Evolutionary conservation across 2,888 invertebrate species (phyloP).

Genomic region (Cecidostiba fungosa): DNA sequence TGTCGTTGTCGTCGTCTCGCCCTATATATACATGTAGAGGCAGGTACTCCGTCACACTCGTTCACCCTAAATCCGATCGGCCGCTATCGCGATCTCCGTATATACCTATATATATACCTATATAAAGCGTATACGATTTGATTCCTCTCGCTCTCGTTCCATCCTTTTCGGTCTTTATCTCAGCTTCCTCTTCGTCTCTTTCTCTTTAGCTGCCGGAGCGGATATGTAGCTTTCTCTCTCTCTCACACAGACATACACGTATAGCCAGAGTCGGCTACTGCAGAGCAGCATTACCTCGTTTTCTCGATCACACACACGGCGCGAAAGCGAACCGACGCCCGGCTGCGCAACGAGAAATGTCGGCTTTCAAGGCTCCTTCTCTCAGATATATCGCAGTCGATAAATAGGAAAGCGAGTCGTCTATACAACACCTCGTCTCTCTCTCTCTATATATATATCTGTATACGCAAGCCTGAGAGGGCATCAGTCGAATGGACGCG

Average conservation of each 20-base stretch:
- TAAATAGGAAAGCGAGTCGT: slow-evolving; percentile 61
- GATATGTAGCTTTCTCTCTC: neutral
- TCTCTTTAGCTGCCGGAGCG: neutral
- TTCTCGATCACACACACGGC: slow-evolving; percentile 32
- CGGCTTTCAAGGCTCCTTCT: slow-evolving; percentile 33
- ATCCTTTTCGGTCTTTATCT: slow-evolving; percentile 18
- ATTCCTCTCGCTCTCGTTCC: slow-evolving; percentile 31
- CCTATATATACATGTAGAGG: neutral
- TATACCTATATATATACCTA: neutral
- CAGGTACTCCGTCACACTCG: neutral
- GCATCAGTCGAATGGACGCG: slow-evolving; percentile 56
- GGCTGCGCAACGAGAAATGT: slow-evolving; percentile 44
- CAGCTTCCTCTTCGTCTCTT: neutral
- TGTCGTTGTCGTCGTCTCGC: slow-evolving; percentile 26
- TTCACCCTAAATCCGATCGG: neutral
- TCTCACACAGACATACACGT: no score
- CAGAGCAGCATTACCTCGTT: neutral
- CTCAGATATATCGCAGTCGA: slow-evolving; percentile 57
- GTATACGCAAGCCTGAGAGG: neutral
- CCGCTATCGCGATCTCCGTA: slow-evolving; percentile 39
- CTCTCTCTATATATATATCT: slow-evolving; percentile 13
- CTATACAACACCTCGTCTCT: slow-evolving; percentile 48
- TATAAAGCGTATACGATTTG: slow-evolving; percentile 44
- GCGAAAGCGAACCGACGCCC: slow-evolving; percentile 27
- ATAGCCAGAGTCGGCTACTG: no score